These are phyloP conservation scores for Dipus sagitta DNA, from an alignment of 2,797 vertebrate species.

Conservation along the genomic window DNA sequence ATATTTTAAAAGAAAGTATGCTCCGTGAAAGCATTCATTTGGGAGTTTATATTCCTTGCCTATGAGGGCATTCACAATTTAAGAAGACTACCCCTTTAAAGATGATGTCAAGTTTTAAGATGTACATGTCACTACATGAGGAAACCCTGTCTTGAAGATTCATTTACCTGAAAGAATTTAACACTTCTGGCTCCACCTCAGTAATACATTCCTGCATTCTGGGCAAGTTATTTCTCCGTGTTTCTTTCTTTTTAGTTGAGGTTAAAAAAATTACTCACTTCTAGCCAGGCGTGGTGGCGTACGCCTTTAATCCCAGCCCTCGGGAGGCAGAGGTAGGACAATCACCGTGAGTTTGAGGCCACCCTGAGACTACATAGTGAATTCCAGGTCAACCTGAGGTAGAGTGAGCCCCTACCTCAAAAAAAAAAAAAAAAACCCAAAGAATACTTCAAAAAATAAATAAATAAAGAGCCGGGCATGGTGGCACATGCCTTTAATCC, in stretches of 20 bases:
- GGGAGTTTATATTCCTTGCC: neutral
- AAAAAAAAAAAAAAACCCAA: too few relatives aligned
- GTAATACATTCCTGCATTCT: neutral
- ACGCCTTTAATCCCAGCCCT: too few relatives aligned
- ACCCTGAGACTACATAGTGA: too few relatives aligned
- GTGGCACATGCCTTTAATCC: too few relatives aligned
- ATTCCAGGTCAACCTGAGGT: too few relatives aligned
- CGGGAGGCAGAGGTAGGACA: too few relatives aligned
- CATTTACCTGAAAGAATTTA: neutral
- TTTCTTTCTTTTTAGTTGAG: neutral
- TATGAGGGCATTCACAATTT: neutral
- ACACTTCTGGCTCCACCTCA: neutral
- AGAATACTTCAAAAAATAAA: too few relatives aligned
- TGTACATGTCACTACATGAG: neutral
- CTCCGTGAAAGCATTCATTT: neutral
- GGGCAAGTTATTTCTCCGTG: neutral
- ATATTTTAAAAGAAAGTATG: neutral
- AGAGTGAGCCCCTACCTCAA: too few relatives aligned
- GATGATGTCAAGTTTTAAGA: neutral
- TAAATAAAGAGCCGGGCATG: too few relatives aligned
- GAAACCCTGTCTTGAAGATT: neutral
- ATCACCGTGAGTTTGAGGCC: too few relatives aligned
- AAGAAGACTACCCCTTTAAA: neutral
- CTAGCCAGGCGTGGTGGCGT: too few relatives aligned
- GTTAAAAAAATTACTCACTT: conserved; percentile 4